Evolutionary conservation across 2,888 invertebrate genomes (phyloP), one percentile per base, ranked within the genome.

Genomic region (Isotomurus palustris): DNA sequence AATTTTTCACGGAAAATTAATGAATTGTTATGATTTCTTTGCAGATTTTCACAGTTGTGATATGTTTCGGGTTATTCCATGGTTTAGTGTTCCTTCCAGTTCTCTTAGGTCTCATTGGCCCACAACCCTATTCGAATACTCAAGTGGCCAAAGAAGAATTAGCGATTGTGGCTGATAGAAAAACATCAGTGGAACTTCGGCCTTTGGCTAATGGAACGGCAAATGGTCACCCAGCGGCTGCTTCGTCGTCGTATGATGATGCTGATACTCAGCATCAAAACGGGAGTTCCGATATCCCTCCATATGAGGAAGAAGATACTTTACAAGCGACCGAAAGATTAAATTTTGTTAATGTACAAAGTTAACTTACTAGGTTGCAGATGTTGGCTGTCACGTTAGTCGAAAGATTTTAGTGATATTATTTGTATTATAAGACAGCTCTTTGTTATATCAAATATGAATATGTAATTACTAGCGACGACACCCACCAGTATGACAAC

Each of bases 51-150:
- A 76, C 85, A 38, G 75, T 87, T 57, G 88, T 89, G 1, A 85
- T 88, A 56, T 41, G 84, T 28, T 87, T 88, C 74, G 89, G 89
- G 35, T 76, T 89, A 14, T 89, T 85, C 74, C 85, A 87, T 74
- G 89, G 89, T n/a, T 76, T 88, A 27, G 75, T 87, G 28, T 81
- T 88, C 62, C 76, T 89, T 64, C 88, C 89, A 8, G 86, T 87
- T 22, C 76, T 87, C 48, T 76, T 89, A 44, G 87, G 87, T 69
- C 76, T 84, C 60, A 76, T 88, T 49, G 89, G 89, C 1, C 87
- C 88, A 4, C 74, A 75, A 64, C 79, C 82, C 2, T 81, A 79
- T 67, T 74, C 72, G 35, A 61, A 40, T 21, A 36, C 58, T 6
- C 51, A 32, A 14, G 28, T 5, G 14, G 28, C 19, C 5, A 45